Evolutionary conservation across 2,888 invertebrate genomes (phyloP), one percentile per base, ranked within the genome.

Genomic region (Cataglyphis albicans): DNA sequence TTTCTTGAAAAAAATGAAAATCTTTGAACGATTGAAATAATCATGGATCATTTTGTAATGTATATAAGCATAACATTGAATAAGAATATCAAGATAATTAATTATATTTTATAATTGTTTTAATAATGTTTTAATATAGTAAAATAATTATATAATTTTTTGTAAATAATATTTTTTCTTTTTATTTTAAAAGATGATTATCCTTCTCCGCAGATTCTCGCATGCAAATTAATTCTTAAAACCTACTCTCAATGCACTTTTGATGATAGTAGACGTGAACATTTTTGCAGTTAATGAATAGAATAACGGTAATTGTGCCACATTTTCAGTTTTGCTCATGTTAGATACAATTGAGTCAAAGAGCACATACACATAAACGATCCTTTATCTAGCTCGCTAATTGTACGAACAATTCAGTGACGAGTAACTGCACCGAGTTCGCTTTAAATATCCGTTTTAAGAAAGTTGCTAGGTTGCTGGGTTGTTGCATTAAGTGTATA

Each of bases 381-480:
- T 38, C 6, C 6, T 44, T 76, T 57, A 76, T 38, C 15, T 61
- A 44, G n/a, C 15, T 68, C 21, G 41, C 25, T 61, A 38, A 76
- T 76, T 65, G n/a, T 64, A 65, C 38, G 75, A 65, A 67, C 57
- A 41, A 41, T 68, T 41, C 68, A 55, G 29, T 4, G 12, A 21
- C 5, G 35, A 21, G 10, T 41, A 65, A 65, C 10, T 21, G 38
- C 38, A 18, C n/a, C 7, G 25, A 44, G 59, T 32, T 57, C 21
- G 12, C 55, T 44, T 44, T n/a, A 29, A 59, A 41, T 10, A 25
- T 70, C 57, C 72, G 44, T 70, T 80, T 35, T 44, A 61, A 18
- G 72, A 80, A 80, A 80, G 72, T 80, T 70, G 72, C 32, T 59
- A 32, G 41, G 41, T 78, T 32, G 59, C 44, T 74, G 61, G 55